These are phyloP conservation scores for Odontophorus gujanensis DNA, from an alignment of 2,113 vertebrate species.

Conservation along the genomic window DNA sequence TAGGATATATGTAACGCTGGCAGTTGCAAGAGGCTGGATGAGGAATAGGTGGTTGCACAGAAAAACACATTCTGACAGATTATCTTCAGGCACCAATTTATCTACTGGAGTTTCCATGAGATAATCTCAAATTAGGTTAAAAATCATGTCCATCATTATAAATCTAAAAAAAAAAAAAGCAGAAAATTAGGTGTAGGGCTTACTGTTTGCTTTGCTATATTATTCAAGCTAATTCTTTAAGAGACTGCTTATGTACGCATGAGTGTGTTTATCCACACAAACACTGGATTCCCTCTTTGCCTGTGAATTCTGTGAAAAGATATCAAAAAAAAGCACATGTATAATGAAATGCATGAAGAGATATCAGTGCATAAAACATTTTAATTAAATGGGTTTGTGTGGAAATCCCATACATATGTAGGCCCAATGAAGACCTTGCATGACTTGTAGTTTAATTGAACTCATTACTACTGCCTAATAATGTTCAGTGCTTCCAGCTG, in stretches of 20 bases:
- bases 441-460: neutral
- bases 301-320: neutral
- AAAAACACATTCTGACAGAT: neutral
- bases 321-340: neutral
- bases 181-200: neutral
- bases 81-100: neutral
- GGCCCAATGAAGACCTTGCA: neutral
- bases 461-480: neutral
- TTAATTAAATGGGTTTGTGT: neutral
- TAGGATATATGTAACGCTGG: neutral
- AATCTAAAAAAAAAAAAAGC: neutral
- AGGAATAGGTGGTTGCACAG: neutral
- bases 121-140: neutral
- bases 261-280: neutral
- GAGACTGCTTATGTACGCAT: neutral
- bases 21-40: neutral
- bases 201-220: neutral
- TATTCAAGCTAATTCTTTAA: neutral
- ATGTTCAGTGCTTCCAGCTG: neutral
- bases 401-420: neutral
- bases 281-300: neutral
- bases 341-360: neutral
- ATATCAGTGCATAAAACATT: neutral
- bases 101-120: neutral
- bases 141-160: neutral